Conservation (phyloP, 2,888 invertebrate species). For the Macaria notata region DNA sequence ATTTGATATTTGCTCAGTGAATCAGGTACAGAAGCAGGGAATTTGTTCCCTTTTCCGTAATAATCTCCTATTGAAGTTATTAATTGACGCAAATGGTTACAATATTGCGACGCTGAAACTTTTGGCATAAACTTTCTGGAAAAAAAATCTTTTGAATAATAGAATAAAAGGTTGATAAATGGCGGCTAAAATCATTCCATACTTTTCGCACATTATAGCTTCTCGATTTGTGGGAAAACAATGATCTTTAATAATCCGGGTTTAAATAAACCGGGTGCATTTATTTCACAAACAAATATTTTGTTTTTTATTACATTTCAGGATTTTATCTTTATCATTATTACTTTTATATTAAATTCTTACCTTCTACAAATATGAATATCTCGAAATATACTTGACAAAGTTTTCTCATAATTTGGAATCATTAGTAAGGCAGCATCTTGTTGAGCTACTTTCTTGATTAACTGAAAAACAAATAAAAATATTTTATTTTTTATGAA, state of each 20-base stretch:
- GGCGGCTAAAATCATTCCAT: slow-evolving; percentile 16
- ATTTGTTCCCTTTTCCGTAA: slow-evolving; percentile 77
- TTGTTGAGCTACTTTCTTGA: slow-evolving; percentile 90
- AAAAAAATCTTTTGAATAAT: too few species aligned
- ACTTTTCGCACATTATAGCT: background rate
- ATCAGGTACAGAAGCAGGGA: slow-evolving; percentile 88
- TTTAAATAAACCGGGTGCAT: too few species aligned
- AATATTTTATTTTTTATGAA: background rate
- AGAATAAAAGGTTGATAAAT: too few species aligned
- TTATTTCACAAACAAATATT: too few species aligned
- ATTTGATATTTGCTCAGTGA: slow-evolving; percentile 89
- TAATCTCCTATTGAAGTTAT: slow-evolving; percentile 92
- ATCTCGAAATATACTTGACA: slow-evolving; percentile 91
- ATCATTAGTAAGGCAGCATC: slow-evolving; percentile 88
- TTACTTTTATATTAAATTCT: slow-evolving; percentile 19
- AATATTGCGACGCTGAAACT: slow-evolving; percentile 93
- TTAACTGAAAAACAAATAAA: slow-evolving; percentile 81
- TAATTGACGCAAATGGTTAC: slow-evolving; percentile 90
- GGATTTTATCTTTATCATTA: too few species aligned
- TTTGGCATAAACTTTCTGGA: slow-evolving; percentile 95
- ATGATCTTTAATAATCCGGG: too few species aligned
- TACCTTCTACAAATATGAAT: slow-evolving; percentile 93
- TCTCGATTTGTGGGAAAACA: too few species aligned
- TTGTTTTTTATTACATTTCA: too few species aligned
- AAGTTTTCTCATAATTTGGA: slow-evolving; percentile 91